Evolutionary conservation across 2,113 vertebrate species (phyloP).

Genomic region (Mesitornis unicolor): DNA sequence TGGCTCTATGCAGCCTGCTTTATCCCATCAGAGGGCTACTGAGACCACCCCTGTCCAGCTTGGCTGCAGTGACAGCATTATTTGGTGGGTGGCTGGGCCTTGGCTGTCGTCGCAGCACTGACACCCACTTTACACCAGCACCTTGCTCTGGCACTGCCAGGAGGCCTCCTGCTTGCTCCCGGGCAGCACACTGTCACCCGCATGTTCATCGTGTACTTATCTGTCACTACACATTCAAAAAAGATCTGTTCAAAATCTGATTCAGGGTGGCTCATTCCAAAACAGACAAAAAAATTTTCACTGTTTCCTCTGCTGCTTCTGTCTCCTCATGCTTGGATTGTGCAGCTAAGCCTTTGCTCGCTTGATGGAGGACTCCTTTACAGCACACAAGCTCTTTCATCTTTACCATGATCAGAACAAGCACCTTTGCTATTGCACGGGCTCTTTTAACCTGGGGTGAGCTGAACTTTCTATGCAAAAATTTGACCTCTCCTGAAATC

Average conservation of each 20-base stretch:
- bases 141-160: not conserved
- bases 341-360: not conserved
- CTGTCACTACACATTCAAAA: not conserved
- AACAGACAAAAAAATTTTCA: not conserved
- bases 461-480: constrained; percentile 41
- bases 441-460: not conserved
- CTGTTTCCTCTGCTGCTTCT: not conserved
- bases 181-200: accelerated
- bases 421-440: constrained; percentile 1
- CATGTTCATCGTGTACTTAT: accelerated
- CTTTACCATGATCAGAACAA: constrained; percentile 17
- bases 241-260: no score
- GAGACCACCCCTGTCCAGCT: not conserved
- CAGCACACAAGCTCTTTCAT: not conserved
- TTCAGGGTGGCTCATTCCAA: not conserved
- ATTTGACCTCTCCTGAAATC: constrained; percentile 30
- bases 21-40: not conserved
- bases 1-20: not conserved
- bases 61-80: not conserved
- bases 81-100: accelerated
- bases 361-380: not conserved
- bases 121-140: not conserved
- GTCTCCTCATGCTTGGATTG: not conserved
- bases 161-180: not conserved
- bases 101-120: accelerated